Percentiles rank a stretch among this genome's conserved stretches.
phyloP scores from a whole-genome alignment of 1,140 invertebrate genomes.

The Globodera rostochiensis region DNA sequence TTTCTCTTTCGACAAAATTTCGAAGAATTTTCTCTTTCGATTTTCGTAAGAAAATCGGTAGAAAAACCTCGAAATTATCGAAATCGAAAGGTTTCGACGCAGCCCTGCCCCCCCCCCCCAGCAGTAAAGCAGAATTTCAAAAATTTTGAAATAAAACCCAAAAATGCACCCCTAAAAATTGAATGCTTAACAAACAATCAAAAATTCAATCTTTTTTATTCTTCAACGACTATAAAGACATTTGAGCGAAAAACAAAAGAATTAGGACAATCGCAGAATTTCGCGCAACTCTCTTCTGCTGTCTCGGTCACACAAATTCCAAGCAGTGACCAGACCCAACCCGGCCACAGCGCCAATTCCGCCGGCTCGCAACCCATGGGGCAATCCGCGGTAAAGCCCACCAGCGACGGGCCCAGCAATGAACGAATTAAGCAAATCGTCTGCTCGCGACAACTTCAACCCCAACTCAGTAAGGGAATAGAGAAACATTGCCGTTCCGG shows the following conservation, averaged over 20 bases:
- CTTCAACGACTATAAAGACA: background rate
- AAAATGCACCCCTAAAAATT: no score
- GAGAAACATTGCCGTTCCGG: constrained; percentile 52
- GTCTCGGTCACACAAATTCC: constrained; percentile 43
- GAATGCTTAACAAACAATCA: no score
- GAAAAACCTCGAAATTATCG: no score
- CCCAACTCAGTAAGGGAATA: constrained; percentile 45
- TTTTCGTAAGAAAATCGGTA: no score
- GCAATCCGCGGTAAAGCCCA: constrained; percentile 39
- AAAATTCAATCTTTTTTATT: no score
- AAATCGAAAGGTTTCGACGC: no score
- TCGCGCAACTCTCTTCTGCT: constrained; percentile 45
- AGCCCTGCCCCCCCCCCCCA: no score
- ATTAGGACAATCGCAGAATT: constrained; percentile 25
- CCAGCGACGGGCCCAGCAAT: constrained; percentile 51
- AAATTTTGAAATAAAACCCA: no score
- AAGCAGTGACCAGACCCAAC: constrained; percentile 35
- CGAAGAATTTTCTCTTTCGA: no score
- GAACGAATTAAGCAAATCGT: constrained; percentile 51
- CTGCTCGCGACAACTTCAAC: constrained; percentile 40
- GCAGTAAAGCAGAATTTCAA: no score
- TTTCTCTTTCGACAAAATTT: no score
- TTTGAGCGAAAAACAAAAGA: background rate
- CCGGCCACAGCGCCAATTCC: constrained; percentile 43
- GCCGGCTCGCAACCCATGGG: constrained; percentile 41